Evolutionary conservation across 1,140 invertebrate species (phyloP), one percentile per base, ranked within the genome.

Genomic region (Drosophila dunni): DNA sequence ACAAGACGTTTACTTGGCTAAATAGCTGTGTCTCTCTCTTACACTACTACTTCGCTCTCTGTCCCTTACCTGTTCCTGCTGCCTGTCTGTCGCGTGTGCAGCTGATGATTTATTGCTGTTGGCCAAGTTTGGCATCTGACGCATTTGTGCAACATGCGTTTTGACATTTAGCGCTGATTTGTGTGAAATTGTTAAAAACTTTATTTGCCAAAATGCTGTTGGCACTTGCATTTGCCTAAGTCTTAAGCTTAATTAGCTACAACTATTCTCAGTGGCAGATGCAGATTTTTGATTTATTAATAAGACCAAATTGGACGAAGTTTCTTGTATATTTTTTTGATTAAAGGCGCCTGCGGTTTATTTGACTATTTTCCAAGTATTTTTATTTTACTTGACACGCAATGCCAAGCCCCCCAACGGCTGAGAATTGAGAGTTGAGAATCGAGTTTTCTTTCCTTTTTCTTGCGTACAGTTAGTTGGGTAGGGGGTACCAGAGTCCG

Each of bases 101-200:
- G 48, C 54, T 64, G 77, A 89, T 89, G 84, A 89, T 89, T 89
- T 89, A 89, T 89, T 89, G 85, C 42, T 68, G 46, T 61, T 90
- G 61, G 78, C 75, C 71, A 64, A 78, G 77, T 89, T 75, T 81
- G 84, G 83, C 83, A 89, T 89, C 89, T 88, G 80, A 89, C 79
- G 84, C 77, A 89, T 88, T 89, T 88, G 84, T 88, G 84, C 85
- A 89, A 90, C 84, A 89, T 90, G 84, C 85, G 78, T 89, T 89
- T 89, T 89, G 84, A 89, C 84, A 89, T 89, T 89, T 89, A 81
- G 79, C 73, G 84, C 80, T 89, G 84, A 89, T 89, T 89, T 89
- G 84, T 89, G 84, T 89, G 81, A 89, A 89, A 89, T 89, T 89
- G 66, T 67, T 57, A 65, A 53, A 64, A 58, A 71, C 46, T 46